Evolutionary conservation across 1,140 invertebrate genomes (phyloP), one percentile per base, ranked within the genome.

Genomic region (Wiebesia pumilae): DNA sequence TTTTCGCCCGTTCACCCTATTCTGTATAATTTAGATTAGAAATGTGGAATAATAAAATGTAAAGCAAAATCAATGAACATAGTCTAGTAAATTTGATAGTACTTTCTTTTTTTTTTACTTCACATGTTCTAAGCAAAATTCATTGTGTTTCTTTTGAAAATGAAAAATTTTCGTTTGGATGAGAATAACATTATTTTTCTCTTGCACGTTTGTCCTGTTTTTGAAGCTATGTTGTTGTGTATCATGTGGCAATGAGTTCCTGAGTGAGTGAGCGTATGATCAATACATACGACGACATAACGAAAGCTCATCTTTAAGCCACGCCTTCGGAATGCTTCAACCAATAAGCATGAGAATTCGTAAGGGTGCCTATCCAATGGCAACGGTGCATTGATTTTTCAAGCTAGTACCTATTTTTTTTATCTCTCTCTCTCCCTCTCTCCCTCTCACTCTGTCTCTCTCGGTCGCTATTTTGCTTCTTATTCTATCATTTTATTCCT

Each of bases 271-370:
- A 89, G 89, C 87, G 80, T 90, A 90, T 92, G 93, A 93, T 94
- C 93, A 94, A 94, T 94, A 94, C 93, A 93, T 92, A 90, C 91
- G 93, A 94, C 93, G 92, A 94, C 92, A 94, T 90, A 93, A 91
- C 92, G 92, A 93, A 91, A 94, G 93, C 92, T 94, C 92, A 94
- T 94, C 92, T 94, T 93, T 93, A 93, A 93, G 92, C 92, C 89
- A 91, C 93, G 90, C 93, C 93, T 90, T 77, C 35, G 33, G 30
- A 35, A 51, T 24, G 84, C 38, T 21, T 33, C 79, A 40, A 58
- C 91, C 90, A 91, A 92, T 91, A 65, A 81, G 40, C 24, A 30
- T 0, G 4, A 82, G 54, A 71, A 81, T 88, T 79, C 35, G 38
- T 80, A 69, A 83, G 84, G 75, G 69, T 86, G 43, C 21, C 69